Percentiles rank a stretch among this genome's conserved stretches.
These are phyloP conservation scores for Cheilosia urbana DNA, from an alignment of 2,888 invertebrate species.

Conservation along the genomic window DNA sequence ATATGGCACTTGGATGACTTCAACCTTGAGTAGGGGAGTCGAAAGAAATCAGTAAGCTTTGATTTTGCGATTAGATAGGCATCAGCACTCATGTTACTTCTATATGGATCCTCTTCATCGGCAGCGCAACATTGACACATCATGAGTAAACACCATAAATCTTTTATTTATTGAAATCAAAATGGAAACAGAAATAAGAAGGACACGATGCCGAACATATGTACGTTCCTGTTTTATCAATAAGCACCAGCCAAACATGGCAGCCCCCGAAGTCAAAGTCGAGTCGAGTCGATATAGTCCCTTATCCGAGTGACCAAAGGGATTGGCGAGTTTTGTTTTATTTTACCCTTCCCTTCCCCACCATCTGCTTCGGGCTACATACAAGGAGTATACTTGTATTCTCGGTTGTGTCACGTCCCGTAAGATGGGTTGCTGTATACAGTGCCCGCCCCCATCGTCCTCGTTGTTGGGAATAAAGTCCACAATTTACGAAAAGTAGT, in stretches of 20 bases:
- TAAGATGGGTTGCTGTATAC: constrained; percentile 48
- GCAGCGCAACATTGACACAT: constrained; percentile 65
- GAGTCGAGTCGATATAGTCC: constrained; percentile 2
- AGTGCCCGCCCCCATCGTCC: constrained; percentile 11
- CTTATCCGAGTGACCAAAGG: constrained; percentile 53
- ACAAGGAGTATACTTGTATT: constrained; percentile 20
- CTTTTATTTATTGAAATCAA: constrained; percentile 75
- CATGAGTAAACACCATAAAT: constrained; percentile 71
- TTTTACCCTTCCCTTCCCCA: constrained; percentile 9
- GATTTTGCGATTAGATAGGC: constrained; percentile 67
- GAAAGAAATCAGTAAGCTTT: constrained; percentile 24
- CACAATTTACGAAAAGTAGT: constrained; percentile 58
- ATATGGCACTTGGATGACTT: constrained; percentile 12
- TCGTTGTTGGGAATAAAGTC: constrained; percentile 47
- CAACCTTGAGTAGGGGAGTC: background rate
- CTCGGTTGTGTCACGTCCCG: constrained; percentile 58
- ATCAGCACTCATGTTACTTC: constrained; percentile 39
- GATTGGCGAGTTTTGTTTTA: constrained; percentile 16
- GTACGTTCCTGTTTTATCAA: constrained; percentile 62
- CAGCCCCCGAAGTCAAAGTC: constrained; percentile 15
- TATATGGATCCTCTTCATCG: constrained; percentile 8
- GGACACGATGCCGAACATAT: constrained; percentile 68
- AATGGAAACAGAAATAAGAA: constrained; percentile 46
- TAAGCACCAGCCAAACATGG: constrained; percentile 48
- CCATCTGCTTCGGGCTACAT: constrained; percentile 3